Conservation (phyloP, 2,888 invertebrate genomes). For the Pollenia amentaria region DNA sequence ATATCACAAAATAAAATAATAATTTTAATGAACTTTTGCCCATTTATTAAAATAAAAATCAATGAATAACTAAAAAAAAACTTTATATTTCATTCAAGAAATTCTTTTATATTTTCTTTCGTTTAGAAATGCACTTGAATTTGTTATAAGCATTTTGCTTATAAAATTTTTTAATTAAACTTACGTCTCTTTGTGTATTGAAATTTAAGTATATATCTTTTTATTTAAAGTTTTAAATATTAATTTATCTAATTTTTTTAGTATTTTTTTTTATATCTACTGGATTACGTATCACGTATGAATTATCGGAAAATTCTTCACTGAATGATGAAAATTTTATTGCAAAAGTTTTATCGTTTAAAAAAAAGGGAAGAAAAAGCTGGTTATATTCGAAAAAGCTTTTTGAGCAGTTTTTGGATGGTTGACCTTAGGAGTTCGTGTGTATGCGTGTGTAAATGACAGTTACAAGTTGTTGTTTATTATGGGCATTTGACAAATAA, state of each 20-base stretch:
- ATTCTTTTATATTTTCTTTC: slow-evolving; percentile 11
- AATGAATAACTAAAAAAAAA: slow-evolving; percentile 2
- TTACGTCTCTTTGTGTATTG: slow-evolving; percentile 82
- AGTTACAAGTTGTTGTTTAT: slow-evolving; percentile 68
- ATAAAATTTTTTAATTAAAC: slow-evolving; percentile 75
- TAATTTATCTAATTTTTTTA: slow-evolving; percentile 70
- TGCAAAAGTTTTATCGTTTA: slow-evolving; percentile 49
- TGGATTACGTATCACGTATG: slow-evolving; percentile 76
- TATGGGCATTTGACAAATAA: slow-evolving; percentile 42
- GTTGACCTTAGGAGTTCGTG: slow-evolving; percentile 47
- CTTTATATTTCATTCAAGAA: slow-evolving; percentile 7
- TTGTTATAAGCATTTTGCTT: slow-evolving; percentile 21
- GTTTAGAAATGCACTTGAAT: slow-evolving; percentile 27
- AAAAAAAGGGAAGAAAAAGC: slow-evolving; percentile 52
- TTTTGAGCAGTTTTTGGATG: slow-evolving; percentile 31
- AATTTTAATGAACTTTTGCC: not conserved
- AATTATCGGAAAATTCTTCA: slow-evolving; percentile 82
- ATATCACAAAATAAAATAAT: slow-evolving; percentile 7
- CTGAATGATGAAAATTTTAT: slow-evolving; percentile 81
- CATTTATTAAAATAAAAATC: not conserved
- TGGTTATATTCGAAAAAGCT: slow-evolving; percentile 51
- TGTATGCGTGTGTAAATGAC: slow-evolving; percentile 44
- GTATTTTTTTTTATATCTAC: slow-evolving; percentile 51
- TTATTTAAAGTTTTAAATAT: slow-evolving; percentile 42
- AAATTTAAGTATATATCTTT: slow-evolving; percentile 56